Evolutionary conservation across 2,113 vertebrate genomes (phyloP), one percentile per base, ranked within the genome.

Genomic region (Planiliza haematocheilus): DNA sequence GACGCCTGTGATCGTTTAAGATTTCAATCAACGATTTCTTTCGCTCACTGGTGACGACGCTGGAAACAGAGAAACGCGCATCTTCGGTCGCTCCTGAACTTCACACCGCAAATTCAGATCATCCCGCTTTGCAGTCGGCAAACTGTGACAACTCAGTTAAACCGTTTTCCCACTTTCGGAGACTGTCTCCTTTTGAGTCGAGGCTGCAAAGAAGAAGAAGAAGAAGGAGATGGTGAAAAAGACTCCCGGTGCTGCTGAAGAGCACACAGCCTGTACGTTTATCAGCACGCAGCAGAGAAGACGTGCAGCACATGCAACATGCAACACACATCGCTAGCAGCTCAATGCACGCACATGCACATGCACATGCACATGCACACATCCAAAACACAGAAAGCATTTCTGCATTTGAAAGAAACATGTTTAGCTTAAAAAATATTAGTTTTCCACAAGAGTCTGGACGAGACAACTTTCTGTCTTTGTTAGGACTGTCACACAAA

Each of bases 201-300:
- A 71, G 21, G 7, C 55, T 16, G 64, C 37, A 52, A 50, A 57
- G 34, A 52, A 2, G 43, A 62, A 17, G 21, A 49, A 58, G 38
- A 53, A 7, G 48, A 51, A 11, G 30, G 43, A 50, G 18, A 57
- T 18, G 16, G 72, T 41, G 24, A 39, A 63, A 64, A 7, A 63
- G 56, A 59, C 21, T 79, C 41, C 37, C 4, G 17, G 52, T 42
- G 61, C n/a, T 52, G 69, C 68, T 60, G 60, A 53, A 76, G 49
- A 58, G 8, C 61, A 11, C 58, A 36, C 39, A 41, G 24, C 7
- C 2, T 7, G 12, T n/a, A 45, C 45, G 56, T 78, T 81, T 56
- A 85, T 74, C 63, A 74, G 60, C 55, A 8, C 0, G 1, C 69
- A 46, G 38, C 37, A 74, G 60, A 70, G 16, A 55, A 38, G 16